These are phyloP conservation scores for Terrapene triunguis DNA, from an alignment of 2,113 vertebrate species.

Conservation along the genomic window DNA sequence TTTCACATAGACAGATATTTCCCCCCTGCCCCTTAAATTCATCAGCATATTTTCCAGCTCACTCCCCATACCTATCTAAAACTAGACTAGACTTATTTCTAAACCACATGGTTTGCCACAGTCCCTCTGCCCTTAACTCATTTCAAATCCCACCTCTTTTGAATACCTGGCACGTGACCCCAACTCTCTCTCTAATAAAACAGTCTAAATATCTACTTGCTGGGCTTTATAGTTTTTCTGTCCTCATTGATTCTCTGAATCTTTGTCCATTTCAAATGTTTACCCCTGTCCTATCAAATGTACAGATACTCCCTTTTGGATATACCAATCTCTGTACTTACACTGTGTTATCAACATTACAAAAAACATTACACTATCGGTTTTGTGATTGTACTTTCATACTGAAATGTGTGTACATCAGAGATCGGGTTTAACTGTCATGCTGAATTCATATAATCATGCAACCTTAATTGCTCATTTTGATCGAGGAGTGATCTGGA, in stretches of 20 bases:
- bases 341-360: background rate
- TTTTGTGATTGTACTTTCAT: background rate
- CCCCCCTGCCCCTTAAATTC: background rate
- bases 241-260: rapidly evolving
- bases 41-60: background rate
- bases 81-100: background rate
- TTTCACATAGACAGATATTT: background rate
- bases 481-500: slow-evolving; percentile 11
- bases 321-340: background rate
- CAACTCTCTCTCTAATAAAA: background rate
- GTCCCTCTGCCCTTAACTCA: background rate
- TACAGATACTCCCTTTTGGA: background rate
- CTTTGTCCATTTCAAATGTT: background rate
- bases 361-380: background rate
- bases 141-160: background rate
- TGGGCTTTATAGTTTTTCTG: background rate
- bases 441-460: background rate
- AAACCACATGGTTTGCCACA: background rate
- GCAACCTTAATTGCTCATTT: slow-evolving; percentile 22
- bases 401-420: background rate
- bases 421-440: background rate
- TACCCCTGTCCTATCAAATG: rapidly evolving
- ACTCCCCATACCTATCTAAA: background rate
- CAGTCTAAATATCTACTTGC: rapidly evolving
- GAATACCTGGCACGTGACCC: background rate